A percentile compares a stretch with the other conserved stretches of the same genome.
These are phyloP conservation scores for Menidia menidia DNA, from an alignment of 2,797 vertebrate genomes.

Conservation along the genomic window DNA sequence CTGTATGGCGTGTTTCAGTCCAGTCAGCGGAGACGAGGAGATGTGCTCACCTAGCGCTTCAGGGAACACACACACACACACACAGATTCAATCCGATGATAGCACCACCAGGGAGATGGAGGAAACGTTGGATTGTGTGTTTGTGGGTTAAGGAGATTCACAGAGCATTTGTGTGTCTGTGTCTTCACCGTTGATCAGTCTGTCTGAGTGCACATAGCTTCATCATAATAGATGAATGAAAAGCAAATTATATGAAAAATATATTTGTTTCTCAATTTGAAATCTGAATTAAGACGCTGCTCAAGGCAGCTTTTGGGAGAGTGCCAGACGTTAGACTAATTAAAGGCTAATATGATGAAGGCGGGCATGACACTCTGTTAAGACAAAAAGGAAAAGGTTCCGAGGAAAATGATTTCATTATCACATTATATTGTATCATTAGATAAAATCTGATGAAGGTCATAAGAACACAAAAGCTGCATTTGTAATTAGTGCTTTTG, in stretches of 20 bases:
- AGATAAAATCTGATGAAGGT: conserved; percentile 1
- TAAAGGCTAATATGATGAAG: conserved; percentile 20
- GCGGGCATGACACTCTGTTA: neutral
- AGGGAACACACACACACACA: conserved; percentile 50
- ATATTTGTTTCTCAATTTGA: conserved; percentile 28
- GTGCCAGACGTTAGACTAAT: conserved; percentile 6
- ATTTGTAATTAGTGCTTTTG: conserved; percentile 1
- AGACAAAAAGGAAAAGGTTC: conserved; percentile 13
- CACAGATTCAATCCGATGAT: conserved; percentile 53
- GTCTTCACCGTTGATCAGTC: conserved; percentile 21
- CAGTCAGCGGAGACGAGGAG: conserved; percentile 39
- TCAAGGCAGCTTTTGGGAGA: conserved; percentile 15
- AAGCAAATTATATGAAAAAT: conserved; percentile 25
- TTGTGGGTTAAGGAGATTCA: conserved; percentile 6
- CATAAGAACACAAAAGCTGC: neutral
- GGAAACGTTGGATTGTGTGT: conserved; percentile 16
- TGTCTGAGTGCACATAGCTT: conserved; percentile 17
- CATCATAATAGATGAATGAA: conserved; percentile 26
- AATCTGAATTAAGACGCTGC: conserved; percentile 14
- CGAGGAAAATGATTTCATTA: conserved; percentile 1
- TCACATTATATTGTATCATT: conserved; percentile 4
- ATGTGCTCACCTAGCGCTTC: conserved; percentile 58
- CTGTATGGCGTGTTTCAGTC: conserved; percentile 55
- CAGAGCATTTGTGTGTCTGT: conserved; percentile 1
- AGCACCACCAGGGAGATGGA: conserved; percentile 36